Conservation (phyloP, 2,888 invertebrate genomes). For the Sceliomorpha sp. region DNA sequence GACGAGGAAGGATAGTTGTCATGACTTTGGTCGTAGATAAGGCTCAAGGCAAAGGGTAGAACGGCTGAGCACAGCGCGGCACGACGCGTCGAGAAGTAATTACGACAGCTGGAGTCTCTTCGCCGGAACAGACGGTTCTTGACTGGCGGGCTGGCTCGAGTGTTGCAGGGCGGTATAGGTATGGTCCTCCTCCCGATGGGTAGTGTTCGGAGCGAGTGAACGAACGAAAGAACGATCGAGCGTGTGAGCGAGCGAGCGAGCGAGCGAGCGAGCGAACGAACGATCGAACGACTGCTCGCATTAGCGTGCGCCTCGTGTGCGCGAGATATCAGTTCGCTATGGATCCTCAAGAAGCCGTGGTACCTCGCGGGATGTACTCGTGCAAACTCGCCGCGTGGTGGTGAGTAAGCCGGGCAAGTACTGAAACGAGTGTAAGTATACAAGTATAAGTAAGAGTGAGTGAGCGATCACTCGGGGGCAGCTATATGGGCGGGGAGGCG, state of each 20-base stretch:
- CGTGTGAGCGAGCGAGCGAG: too few relatives aligned
- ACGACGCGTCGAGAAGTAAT: too few relatives aligned
- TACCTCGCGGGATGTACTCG: slow-evolving; percentile 47
- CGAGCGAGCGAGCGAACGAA: too few relatives aligned
- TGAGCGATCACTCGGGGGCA: slow-evolving; percentile 65
- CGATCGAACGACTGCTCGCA: slow-evolving; percentile 56
- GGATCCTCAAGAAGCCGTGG: slow-evolving; percentile 43
- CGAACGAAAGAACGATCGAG: too few relatives aligned
- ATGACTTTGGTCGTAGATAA: too few relatives aligned
- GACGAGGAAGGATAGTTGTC: too few relatives aligned
- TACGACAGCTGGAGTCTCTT: slow-evolving; percentile 42
- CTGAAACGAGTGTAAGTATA: slow-evolving; percentile 56
- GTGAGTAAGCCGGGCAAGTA: slow-evolving; percentile 62
- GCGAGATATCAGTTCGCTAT: slow-evolving; percentile 30
- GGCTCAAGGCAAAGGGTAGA: too few relatives aligned
- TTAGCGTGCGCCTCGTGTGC: slow-evolving; percentile 54
- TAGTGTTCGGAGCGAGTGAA: too few relatives aligned
- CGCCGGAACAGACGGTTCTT: slow-evolving; percentile 72
- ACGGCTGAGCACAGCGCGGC: too few relatives aligned
- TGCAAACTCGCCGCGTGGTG: slow-evolving; percentile 57
- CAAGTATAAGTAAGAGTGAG: slow-evolving; percentile 63
- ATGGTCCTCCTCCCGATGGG: slow-evolving; percentile 59
- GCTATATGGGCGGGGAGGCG: slow-evolving; percentile 73
- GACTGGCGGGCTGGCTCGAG: slow-evolving; percentile 62
- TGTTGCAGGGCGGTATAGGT: slow-evolving; percentile 60